A percentile compares a stretch with the other conserved stretches of the same genome.
Conservation (phyloP, 2,888 invertebrate genomes). For the Galerucella calmariensis region DNA sequence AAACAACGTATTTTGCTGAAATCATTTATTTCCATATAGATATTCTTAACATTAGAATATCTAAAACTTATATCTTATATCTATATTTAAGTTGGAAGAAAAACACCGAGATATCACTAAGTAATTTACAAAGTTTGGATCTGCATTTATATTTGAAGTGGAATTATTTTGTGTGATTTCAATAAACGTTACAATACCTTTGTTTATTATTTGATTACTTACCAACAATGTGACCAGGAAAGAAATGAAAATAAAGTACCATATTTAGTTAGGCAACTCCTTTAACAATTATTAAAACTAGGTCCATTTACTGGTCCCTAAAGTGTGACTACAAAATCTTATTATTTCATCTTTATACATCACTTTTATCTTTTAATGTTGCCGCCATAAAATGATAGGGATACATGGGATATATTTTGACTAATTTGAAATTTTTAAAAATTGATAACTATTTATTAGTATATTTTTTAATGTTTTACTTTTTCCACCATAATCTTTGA, state of each 20-base stretch:
- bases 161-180: not conserved
- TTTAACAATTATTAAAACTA: constrained; percentile 4
- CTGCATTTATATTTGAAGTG: constrained; percentile 37
- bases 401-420: no score
- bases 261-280: constrained; percentile 1
- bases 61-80: constrained; percentile 62
- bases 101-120: constrained; percentile 62
- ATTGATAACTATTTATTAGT: no score
- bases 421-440: no score
- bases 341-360: constrained; percentile 4
- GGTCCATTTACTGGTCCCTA: constrained; percentile 15
- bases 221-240: not conserved
- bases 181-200: not conserved
- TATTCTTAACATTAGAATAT: constrained; percentile 60
- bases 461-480: no score
- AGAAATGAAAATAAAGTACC: not conserved
- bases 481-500: no score
- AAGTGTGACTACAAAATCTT: not conserved
- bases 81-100: constrained; percentile 60
- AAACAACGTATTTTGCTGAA: constrained; percentile 53
- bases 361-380: no score
- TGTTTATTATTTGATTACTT: not conserved
- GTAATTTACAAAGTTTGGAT: constrained; percentile 48
- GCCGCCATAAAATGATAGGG: no score
- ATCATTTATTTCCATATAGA: constrained; percentile 61